A percentile compares a stretch with the other conserved stretches of the same genome.
Conservation (phyloP, 2,113 vertebrate genomes). For the Amazona guildingii region DNA sequence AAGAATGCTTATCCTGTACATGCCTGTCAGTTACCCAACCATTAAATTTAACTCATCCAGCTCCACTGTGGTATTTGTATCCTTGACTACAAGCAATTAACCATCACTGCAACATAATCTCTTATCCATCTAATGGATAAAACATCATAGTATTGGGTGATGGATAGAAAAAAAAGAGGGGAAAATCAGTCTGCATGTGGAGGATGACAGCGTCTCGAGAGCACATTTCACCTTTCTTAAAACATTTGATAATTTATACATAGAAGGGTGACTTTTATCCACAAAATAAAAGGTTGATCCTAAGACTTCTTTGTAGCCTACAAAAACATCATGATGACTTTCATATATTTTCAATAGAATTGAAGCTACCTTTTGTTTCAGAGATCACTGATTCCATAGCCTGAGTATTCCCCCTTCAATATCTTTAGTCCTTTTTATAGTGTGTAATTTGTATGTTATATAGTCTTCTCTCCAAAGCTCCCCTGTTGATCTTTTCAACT, state of each 20-base stretch:
- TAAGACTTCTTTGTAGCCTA: background rate
- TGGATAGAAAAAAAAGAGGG: background rate
- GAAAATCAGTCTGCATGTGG: background rate
- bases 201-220: background rate
- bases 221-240: background rate
- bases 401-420: background rate
- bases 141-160: background rate
- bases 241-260: background rate
- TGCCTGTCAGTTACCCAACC: background rate
- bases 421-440: background rate
- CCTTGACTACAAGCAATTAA: background rate
- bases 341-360: background rate
- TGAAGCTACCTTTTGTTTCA: background rate
- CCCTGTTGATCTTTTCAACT: background rate
- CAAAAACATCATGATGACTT: background rate
- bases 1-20: conserved; percentile 7
- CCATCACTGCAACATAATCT: background rate
- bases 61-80: background rate
- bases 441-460: background rate
- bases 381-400: background rate
- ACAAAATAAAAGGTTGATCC: background rate
- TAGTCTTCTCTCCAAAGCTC: background rate
- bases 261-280: background rate
- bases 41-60: background rate
- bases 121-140: background rate